Evolutionary conservation across 2,888 invertebrate genomes (phyloP).

Genomic region (Apamea anceps): DNA sequence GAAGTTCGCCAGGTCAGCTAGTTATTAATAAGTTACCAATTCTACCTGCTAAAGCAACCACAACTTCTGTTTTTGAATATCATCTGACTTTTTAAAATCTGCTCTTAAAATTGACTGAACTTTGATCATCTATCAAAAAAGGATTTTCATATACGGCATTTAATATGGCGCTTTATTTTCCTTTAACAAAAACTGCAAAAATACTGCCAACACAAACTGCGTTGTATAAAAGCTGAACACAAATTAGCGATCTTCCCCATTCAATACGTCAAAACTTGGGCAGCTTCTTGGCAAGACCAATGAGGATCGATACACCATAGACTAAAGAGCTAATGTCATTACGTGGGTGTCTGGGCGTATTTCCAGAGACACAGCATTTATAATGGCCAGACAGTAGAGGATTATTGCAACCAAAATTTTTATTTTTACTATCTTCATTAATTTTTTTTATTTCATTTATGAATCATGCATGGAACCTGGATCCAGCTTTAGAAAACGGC

Average conservation of each 20-base stretch:
- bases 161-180: not conserved
- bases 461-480: not conserved
- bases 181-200: not conserved
- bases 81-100: too few species aligned
- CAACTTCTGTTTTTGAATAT: not conserved
- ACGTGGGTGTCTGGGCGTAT: conserved; percentile 49
- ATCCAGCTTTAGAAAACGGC: not conserved
- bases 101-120: not conserved
- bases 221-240: conserved; percentile 14
- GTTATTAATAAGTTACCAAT: not conserved
- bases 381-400: not conserved
- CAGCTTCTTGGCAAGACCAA: conserved; percentile 54
- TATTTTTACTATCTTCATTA: not conserved
- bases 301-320: conserved; percentile 49
- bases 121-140: not conserved
- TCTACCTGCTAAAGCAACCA: not conserved
- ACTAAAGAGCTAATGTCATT: conserved; percentile 30
- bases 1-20: not conserved
- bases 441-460: not conserved
- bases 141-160: not conserved
- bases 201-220: conserved; percentile 28
- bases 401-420: not conserved
- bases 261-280: conserved; percentile 47
- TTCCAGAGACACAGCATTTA: conserved; percentile 43
- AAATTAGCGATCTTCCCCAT: conserved; percentile 36